phyloP scores from a whole-genome alignment of 2,113 vertebrate species.

The Pteronura brasiliensis region DNA sequence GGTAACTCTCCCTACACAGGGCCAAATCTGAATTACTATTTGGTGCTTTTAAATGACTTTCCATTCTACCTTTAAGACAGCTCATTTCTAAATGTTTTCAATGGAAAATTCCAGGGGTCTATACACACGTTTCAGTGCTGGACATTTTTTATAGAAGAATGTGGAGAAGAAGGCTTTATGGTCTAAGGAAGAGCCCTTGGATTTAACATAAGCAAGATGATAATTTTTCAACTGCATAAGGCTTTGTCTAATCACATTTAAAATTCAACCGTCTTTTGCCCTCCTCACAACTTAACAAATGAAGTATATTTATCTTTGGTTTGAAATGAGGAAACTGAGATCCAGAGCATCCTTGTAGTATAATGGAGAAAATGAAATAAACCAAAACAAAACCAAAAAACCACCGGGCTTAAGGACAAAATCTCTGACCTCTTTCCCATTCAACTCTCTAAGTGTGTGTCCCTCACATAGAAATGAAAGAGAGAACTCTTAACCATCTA shows the following conservation, averaged over 20 bases:
- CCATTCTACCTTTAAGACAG: background rate
- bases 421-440: background rate
- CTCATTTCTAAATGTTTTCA: background rate
- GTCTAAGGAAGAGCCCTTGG: background rate
- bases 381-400: background rate
- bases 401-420: background rate
- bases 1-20: background rate
- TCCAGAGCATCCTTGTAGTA: background rate
- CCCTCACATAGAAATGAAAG: background rate
- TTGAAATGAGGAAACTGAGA: conserved; percentile 12
- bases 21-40: background rate
- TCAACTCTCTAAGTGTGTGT: background rate
- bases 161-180: background rate
- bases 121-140: background rate
- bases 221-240: background rate
- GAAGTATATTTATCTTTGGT: background rate
- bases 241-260: background rate
- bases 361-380: background rate
- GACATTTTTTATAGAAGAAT: background rate
- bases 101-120: background rate
- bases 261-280: background rate
- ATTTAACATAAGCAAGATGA: background rate
- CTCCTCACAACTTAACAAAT: background rate
- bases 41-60: background rate
- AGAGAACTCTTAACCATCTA: background rate